Base-by-base conservation (phyloP, 2,888 invertebrate species). In the Zonitis immaculata region DNA sequence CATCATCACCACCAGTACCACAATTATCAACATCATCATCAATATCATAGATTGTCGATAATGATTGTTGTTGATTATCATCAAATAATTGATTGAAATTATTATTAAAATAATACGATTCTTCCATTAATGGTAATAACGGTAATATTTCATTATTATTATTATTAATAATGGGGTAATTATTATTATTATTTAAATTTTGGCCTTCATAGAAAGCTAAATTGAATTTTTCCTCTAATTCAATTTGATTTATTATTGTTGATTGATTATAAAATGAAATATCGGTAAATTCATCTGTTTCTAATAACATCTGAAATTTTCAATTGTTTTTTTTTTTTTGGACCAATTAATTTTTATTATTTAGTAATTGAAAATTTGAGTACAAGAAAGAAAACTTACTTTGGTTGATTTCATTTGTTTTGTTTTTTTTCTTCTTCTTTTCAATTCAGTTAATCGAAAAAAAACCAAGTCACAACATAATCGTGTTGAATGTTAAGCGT, bases 141-240 rank as follows among this genome's bases (percentile, higher is more conserved):
- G 43, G 32, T 28, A 60, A 65, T 35, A 68, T 66, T 30, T 68
- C 47, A 52, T 66, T 68, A 43, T 69, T 68, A 42, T 68, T 65
- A 44, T 68, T 66, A 46, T 48, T 56, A 30, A 52, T 51, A 50
- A 56, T 53, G 2, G 57, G 52, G 3, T 26, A 43, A 6, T 48
- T 27, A n/a, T 58, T 53, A 16, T 57, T 55, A 32, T 57, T 44
- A 11, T 65, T 59, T 3, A 66, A 56, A 42, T 66, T 65, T 58
- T 76, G 76, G 9, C 74, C 74, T 54, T 76, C 74, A 65, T 75
- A 74, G 53, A 76, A 76, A 2, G 76, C 76, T 14, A 74, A 61
- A 54, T 75, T 76, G 64, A 76, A 76, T 61, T 75, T 75, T 56
- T 75, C 74, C 64, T 74, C 71, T 12, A 76, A 61, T 56, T 75